Conservation (phyloP, 2,113 vertebrate genomes). For the Aleadryas rufinucha region DNA sequence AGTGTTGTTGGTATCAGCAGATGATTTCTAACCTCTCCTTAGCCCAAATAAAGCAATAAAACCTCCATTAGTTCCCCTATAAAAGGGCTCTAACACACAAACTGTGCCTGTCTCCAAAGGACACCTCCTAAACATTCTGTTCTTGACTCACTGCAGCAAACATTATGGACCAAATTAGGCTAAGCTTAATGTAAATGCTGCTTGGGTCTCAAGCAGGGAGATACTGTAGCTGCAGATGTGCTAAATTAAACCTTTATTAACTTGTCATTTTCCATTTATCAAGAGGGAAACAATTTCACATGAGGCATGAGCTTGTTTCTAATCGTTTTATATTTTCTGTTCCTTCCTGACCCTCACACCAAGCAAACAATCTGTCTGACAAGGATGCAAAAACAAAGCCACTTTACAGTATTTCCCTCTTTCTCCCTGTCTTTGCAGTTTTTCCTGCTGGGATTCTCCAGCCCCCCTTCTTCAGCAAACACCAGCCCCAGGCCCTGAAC, state of each 20-base stretch:
- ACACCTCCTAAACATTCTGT: neutral
- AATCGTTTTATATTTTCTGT: neutral
- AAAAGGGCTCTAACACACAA: neutral
- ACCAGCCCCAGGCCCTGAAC: slow-evolving; percentile 92
- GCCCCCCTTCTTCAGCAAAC: slow-evolving; percentile 95
- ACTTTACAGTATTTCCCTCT: neutral
- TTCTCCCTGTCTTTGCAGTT: slow-evolving; percentile 70
- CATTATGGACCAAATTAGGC: neutral
- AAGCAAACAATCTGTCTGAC: neutral
- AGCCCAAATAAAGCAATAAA: neutral
- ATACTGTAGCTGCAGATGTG: neutral
- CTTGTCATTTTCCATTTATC: neutral
- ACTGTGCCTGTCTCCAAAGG: neutral
- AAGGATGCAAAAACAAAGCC: neutral
- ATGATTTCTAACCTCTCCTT: neutral
- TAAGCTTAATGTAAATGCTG: neutral
- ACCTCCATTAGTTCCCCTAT: neutral
- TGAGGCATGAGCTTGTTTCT: neutral
- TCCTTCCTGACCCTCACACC: neutral
- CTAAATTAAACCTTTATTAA: slow-evolving; percentile 12
- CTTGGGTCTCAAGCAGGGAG: neutral
- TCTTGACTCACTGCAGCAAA: neutral
- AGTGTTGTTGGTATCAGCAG: neutral
- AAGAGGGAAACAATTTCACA: neutral
- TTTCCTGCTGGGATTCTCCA: slow-evolving; percentile 97